phyloP scores from a whole-genome alignment of 2,113 vertebrate species.

The Brienomyrus brachyistius region DNA sequence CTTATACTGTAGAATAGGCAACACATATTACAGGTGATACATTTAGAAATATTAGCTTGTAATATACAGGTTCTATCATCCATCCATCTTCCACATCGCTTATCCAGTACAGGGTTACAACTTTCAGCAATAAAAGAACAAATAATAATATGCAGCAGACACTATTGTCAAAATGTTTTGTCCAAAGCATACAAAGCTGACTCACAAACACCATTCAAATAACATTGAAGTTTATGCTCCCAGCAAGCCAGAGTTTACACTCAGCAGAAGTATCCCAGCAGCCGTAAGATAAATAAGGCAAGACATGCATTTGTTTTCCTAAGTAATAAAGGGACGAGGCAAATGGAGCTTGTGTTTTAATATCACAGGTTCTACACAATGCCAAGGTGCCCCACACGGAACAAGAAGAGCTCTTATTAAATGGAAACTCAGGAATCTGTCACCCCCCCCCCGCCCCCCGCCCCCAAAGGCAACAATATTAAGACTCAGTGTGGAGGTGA shows the following conservation, averaged over 20 bases:
- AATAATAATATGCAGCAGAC: background rate
- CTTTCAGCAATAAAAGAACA: background rate
- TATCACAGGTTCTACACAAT: background rate
- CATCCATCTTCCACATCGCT: background rate
- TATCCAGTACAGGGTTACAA: background rate
- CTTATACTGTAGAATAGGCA: background rate
- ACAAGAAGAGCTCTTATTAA: slow-evolving; percentile 5
- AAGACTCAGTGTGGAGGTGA: background rate
- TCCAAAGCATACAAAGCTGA: background rate
- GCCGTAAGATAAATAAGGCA: background rate
- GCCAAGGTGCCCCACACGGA: background rate
- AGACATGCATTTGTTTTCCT: background rate
- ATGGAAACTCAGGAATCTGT: background rate
- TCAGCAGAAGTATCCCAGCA: background rate
- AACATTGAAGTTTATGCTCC: background rate
- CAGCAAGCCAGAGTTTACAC: slow-evolving; percentile 11
- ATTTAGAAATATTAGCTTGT: background rate
- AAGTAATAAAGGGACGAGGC: background rate
- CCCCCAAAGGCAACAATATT: background rate
- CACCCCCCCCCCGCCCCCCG: background rate
- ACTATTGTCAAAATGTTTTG: background rate
- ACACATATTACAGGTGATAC: background rate
- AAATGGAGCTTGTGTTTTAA: background rate
- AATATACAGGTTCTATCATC: background rate
- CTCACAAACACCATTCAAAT: background rate